Evolutionary conservation across 2,888 invertebrate species (phyloP), one percentile per base, ranked within the genome.

Genomic region (Hemaris fuciformis): DNA sequence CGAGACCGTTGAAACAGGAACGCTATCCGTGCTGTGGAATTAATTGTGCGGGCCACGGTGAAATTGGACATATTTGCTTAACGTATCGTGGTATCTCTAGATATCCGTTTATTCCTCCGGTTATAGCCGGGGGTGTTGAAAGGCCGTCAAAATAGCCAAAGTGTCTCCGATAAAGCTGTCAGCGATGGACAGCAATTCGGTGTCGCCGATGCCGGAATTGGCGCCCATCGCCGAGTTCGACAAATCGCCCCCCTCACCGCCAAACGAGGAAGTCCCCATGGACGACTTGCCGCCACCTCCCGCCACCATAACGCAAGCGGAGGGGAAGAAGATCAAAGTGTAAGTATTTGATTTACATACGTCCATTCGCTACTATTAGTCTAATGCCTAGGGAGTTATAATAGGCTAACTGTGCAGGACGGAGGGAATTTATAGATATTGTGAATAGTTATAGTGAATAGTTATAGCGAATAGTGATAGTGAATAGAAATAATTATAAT

Each of bases 181-280:
- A 68, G 93, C 91, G 74, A 95, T 95, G 95, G 95, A 95, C 86
- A 94, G 93, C 88, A 95, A 94, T 88, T 94, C 94, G 77, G 95
- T 95, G 80, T 94, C 95, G 18, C 95, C 95, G 66, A 94, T 95
- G 94, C 94, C 94, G 69, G 94, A 94, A 75, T 83, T 94, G 82
- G 95, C 95, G 62, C 95, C 95, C 31, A 95, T 95, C 69, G 95
- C 95, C 57, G 95, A 95, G 88, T 95, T 95, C 77, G 95, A 95
- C 80, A 95, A 95, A 87, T 94, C 95, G 7, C 95, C 95, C 34
- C 95, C 95, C 6, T 94, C 94, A 69, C 95, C 95, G 41, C 94
- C 94, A 34, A 93, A 93, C 71, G 93, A 93, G 70, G 93, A 93
- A 74, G 91, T 94, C 61, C 94, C 94, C 0, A 94, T 94, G 93